A percentile compares a stretch with the other conserved stretches of the same genome.
Evolutionary conservation across 1,140 invertebrate genomes (phyloP).

Genomic region (Hormaphis cornu): DNA sequence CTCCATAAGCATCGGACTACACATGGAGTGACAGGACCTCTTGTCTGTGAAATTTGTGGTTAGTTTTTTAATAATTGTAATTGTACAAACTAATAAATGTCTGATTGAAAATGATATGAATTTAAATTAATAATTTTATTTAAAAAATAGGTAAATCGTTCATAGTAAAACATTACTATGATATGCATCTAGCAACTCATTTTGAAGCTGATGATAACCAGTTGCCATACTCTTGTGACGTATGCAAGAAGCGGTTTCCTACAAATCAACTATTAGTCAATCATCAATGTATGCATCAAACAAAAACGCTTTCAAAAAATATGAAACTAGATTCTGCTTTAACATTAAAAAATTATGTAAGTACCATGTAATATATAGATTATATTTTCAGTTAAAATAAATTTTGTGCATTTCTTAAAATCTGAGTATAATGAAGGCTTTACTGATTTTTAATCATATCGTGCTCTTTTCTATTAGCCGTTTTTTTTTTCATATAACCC

Average conservation of each 20-base stretch:
- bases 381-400: neutral
- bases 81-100: neutral
- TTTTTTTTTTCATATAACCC: too few species aligned
- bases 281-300: conserved; percentile 46
- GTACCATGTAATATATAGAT: neutral
- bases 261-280: conserved; percentile 46
- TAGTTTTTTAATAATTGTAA: conserved; percentile 40
- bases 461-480: too few species aligned
- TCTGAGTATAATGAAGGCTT: too few species aligned
- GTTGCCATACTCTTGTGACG: conserved; percentile 35
- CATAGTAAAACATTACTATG: conserved; percentile 57
- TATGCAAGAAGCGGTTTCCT: conserved; percentile 46
- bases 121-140: neutral
- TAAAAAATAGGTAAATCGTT: conserved; percentile 48
- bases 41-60: conserved; percentile 60
- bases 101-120: neutral
- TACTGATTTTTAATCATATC: too few species aligned
- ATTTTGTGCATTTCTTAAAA: neutral
- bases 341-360: neutral
- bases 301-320: neutral
- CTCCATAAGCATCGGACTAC: conserved; percentile 60
- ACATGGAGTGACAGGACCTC: conserved; percentile 57
- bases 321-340: neutral
- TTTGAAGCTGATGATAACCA: conserved; percentile 38
- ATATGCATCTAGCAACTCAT: conserved; percentile 51